Base-by-base conservation (phyloP, 2,888 invertebrate species). In the Drosophila nr. medialis region DNA sequence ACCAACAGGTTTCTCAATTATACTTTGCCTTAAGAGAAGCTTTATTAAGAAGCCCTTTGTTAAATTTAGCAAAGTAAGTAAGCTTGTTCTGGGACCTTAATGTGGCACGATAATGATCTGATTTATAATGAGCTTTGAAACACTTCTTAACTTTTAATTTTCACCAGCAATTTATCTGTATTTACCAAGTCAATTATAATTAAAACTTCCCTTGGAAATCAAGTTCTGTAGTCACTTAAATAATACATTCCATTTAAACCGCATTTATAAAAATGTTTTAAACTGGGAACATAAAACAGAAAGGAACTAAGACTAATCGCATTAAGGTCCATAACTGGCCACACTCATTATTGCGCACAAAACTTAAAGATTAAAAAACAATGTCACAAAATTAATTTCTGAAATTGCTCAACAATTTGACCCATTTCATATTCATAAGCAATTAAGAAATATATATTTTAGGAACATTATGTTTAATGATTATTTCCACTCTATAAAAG, bases 401-500 rank as follows among this genome's bases (percentile, higher is more conserved):
- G 21, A 48, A 36, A 58, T 48, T 29, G 5, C 32, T 45, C 63
- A 61, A 58, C n/a, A 27, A 4, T 10, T 15, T 32, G 36, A 27
- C 34, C 42, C 27, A 13, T 24, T 75, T 49, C 3, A 7, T 21
- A 34, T 48, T 34, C 29, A 50, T 24, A 45, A 69, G 15, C 42
- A 49, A 61, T 64, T 53, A 42, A 30, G 10, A 59, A 11, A 36
- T 8, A 45, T 40, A 34, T 1, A 38, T 10, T 58, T 64, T n/a
- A 27, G 1, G 24, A 32, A 29, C 27, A 59, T 55, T 40, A 64
- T 64, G 32, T 55, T 56, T 38, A 42, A 45, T 34, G 60, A 64
- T 64, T 61, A 53, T 40, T 56, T 51, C 40, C 59, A 60, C 10
- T 48, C 60, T 38, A 69, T 69, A 53, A 53, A 69, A 53, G 15